Base-by-base conservation (phyloP, 2,797 vertebrate genomes). In the Siniperca obscura region DNA sequence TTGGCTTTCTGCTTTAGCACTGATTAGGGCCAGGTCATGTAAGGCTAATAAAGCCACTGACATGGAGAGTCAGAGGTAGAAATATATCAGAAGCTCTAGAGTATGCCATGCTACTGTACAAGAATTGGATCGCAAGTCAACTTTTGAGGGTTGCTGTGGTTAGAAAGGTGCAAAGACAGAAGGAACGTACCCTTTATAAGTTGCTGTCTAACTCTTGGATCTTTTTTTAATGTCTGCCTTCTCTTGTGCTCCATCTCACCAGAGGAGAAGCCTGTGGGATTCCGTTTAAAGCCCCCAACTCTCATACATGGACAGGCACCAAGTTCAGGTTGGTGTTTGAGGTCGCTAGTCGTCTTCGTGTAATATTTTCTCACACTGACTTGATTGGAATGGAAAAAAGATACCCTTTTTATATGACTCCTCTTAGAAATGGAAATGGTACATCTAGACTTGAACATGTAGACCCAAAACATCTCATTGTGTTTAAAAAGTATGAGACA, bases 291-390 rank as follows among this genome's bases (percentile, higher is more conserved):
- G 92, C 98, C 98, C 1, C 98, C 98, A 0, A 99, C 97, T 48
- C 96, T 99, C 78, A 99, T 99, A 92, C 98, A 99, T 36, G 98
- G 98, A 76, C 98, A 99, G 90, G 98, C 98, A 13, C 98, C 98
- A 14, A 99, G 98, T 84, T 97, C 98, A 95, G 98, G 98, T 99
- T 52, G 56, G 87, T 90, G 52, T 78, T 80, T 74, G 14, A 42
- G 50, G 52, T 30, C 11, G 34, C 75, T 76, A 61, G 44, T 6
- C 9, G 62, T 66, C 11, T 44, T 64, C 17, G 3, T 66, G 27
- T 42, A 53, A 21, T 53, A 19, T 66, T 70, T 48, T 70, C 52
- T 71, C 57, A 53, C 30, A 52, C 56, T 68, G 55, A 56, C 19
- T 72, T 86, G 6, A 67, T 46, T 61, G n/a, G 75, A 79, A 34